These are phyloP conservation scores for Chaitophorus viminalis DNA, from an alignment of 2,888 invertebrate genomes.

Conservation along the genomic window DNA sequence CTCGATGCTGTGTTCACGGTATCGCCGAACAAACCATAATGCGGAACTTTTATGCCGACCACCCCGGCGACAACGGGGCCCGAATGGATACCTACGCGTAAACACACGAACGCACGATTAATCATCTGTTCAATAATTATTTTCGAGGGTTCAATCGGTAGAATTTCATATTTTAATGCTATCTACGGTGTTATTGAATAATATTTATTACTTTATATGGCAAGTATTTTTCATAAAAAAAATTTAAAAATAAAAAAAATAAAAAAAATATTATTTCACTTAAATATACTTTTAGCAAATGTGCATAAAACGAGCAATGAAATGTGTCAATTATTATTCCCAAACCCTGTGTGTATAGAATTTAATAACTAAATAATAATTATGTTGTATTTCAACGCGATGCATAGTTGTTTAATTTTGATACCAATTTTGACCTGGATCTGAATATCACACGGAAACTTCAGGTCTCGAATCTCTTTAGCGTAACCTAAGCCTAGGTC, in stretches of 20 bases:
- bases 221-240: too few relatives aligned
- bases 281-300: neutral
- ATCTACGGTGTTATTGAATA: neutral
- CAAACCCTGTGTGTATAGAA: too few relatives aligned
- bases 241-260: neutral
- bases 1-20: slow-evolving; percentile 91
- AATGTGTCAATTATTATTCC: too few relatives aligned
- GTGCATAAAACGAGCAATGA: neutral
- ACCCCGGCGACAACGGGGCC: slow-evolving; percentile 90
- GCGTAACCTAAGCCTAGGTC: slow-evolving; percentile 82
- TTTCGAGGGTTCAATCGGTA: too few relatives aligned
- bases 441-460: slow-evolving; percentile 30
- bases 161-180: too few relatives aligned
- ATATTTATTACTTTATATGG: neutral
- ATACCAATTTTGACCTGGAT: slow-evolving; percentile 57
- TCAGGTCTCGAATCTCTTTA: slow-evolving; percentile 68
- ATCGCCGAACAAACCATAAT: slow-evolving; percentile 91
- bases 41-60: slow-evolving; percentile 83
- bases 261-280: neutral
- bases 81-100: slow-evolving; percentile 78
- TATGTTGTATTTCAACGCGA: too few relatives aligned
- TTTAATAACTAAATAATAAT: too few relatives aligned
- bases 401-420: too few relatives aligned
- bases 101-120: neutral
- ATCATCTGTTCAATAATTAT: too few relatives aligned